Conservation (phyloP, 92 coral and sea anemone species). For the Zoanthus gigantus region DNA sequence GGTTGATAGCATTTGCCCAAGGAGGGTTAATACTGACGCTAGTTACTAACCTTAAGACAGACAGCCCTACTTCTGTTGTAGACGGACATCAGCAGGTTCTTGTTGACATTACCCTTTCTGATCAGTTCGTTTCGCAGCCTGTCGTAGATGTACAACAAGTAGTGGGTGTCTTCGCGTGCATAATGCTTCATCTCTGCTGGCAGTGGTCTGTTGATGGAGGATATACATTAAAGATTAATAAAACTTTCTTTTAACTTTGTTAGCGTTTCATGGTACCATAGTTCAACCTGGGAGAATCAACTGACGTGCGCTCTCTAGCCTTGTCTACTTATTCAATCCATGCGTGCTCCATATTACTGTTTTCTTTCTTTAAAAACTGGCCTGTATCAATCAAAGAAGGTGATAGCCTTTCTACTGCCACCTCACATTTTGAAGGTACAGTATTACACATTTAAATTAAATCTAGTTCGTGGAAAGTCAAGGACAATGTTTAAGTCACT, state of each 20-base stretch:
- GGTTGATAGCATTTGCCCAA: not conserved
- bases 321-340: no score
- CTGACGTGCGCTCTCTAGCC: no score
- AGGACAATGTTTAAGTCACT: no score
- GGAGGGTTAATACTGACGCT: not conserved
- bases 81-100: slow-evolving; percentile 87
- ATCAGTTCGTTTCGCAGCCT: slow-evolving; percentile 91
- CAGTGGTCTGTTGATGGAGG: slow-evolving; percentile 70
- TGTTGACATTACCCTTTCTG: slow-evolving; percentile 81
- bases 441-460: no score
- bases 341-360: no score
- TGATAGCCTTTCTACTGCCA: no score
- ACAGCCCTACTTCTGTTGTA: slow-evolving; percentile 82
- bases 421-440: no score
- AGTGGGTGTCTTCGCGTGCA: slow-evolving; percentile 97
- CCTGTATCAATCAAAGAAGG: no score
- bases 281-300: not conserved
- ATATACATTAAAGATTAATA: not conserved
- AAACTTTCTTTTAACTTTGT: not conserved
- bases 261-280: not conserved
- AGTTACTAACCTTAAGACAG: slow-evolving; percentile 74
- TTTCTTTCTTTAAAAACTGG: no score
- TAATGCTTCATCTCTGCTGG: slow-evolving; percentile 93
- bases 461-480: no score
- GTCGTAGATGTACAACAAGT: slow-evolving; percentile 88